These are phyloP conservation scores for Beroe forskalii DNA, from an alignment of 37 sponge, comb jelly and placozoan genomes.

Conservation along the genomic window DNA sequence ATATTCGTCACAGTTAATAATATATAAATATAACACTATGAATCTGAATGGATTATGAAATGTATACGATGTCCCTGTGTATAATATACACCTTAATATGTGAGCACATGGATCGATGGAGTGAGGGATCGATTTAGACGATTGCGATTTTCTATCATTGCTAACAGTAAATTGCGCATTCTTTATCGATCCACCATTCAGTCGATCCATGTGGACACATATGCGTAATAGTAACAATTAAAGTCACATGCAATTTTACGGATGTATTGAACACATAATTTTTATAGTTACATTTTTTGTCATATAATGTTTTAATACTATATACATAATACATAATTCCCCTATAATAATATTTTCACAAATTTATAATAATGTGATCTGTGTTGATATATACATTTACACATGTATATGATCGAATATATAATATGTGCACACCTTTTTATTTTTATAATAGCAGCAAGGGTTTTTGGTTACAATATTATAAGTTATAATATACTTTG, in stretches of 20 bases:
- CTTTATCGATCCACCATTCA: no score
- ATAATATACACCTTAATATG: no score
- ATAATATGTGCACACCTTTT: conserved; percentile 6
- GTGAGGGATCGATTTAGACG: no score
- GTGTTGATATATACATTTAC: background rate
- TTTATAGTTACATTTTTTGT: background rate
- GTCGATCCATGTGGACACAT: no score
- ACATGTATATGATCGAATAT: background rate
- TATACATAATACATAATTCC: background rate
- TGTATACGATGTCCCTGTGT: no score
- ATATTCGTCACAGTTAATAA: no score
- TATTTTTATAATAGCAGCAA: conserved; percentile 49
- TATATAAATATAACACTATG: no score
- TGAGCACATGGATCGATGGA: no score
- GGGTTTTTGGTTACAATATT: conserved; percentile 59
- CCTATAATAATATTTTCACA: background rate
- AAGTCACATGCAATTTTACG: background rate
- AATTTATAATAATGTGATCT: background rate
- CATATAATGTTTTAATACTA: background rate
- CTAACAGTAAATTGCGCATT: no score
- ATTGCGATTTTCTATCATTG: no score
- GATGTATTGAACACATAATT: background rate
- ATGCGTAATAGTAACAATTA: no score
- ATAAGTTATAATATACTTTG: background rate
- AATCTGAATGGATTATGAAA: no score